Base-by-base conservation (phyloP, 1,140 invertebrate species). In the Scaptodrosophila lebanonensis region DNA sequence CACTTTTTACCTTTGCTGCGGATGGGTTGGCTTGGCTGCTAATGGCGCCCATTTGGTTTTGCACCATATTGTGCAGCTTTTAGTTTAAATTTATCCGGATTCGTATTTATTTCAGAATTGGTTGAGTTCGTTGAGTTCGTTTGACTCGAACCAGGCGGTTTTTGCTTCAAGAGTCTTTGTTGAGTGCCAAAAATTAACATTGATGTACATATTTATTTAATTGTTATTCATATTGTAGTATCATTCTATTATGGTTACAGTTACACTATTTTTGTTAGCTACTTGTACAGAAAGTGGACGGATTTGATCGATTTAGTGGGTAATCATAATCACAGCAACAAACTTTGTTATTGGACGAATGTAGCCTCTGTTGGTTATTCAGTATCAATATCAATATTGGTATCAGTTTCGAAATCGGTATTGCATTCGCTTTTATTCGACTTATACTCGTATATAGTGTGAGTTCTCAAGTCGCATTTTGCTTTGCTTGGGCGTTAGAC, bases 161-260 rank as follows among this genome's bases (percentile, higher is more conserved):
- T 66, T 43, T 62, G 47, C 75, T 84, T 76, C 56, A 60, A 59
- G 39, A 84, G 64, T 66, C 83, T 84, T 83, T 56, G 27, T 35
- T 44, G 25, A 16, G 6, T 22, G 44, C 18, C 17, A 38, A 49
- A 45, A 53, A 45, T 53, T 51, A 63, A 48, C 6, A 9, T 43
- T 45, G 40, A 15, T 32, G 15, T 13, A 33, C 16, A 47, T 20
- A 43, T 43, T 38, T 30, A 33, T 22, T 40, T 57, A 32, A 5
- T 20, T 25, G 2, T 4, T 27, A 25, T 54, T 35, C 45, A 35
- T 35, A 11, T 20, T 2, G 18, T 22, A 36, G 36, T 25, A 44
- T 45, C 50, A 39, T 6, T 20, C 5, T 25, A 22, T 12, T 42
- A 12, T 25, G 49, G 25, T 25, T 18, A 40, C 15, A 58, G 44